Conservation (phyloP, 2,113 vertebrate genomes). For the Trachemys scripta region DNA sequence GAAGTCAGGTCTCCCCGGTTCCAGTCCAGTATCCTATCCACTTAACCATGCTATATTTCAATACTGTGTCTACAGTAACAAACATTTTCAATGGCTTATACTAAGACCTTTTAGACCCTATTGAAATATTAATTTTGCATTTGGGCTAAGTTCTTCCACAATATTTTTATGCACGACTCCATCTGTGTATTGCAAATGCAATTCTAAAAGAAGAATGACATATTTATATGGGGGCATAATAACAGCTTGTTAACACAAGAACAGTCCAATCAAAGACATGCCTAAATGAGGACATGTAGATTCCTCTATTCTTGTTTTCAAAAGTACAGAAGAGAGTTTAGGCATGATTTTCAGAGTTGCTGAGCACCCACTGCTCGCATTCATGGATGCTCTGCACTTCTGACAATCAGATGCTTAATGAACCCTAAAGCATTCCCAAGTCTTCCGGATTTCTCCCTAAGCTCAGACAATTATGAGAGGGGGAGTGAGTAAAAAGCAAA, state of each 20-base stretch:
- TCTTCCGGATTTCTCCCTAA: background rate
- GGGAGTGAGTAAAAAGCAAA: background rate
- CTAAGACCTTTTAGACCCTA: background rate
- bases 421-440: background rate
- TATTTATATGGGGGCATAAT: background rate
- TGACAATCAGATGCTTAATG: background rate
- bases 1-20: background rate
- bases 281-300: accelerated
- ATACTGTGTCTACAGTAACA: accelerated
- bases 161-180: slow-evolving; percentile 18
- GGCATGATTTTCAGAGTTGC: background rate
- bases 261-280: background rate
- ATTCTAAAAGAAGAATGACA: background rate
- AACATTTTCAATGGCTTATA: background rate
- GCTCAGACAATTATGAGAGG: background rate
- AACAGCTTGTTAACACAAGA: background rate
- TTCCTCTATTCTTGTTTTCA: background rate
- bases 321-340: background rate
- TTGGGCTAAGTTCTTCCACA: background rate
- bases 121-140: slow-evolving; percentile 1
- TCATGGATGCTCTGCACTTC: background rate
- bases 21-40: accelerated
- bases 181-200: background rate
- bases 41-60: accelerated
- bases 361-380: background rate